Base-by-base conservation (phyloP, 1,140 invertebrate species). In the Drosophila auraria region DNA sequence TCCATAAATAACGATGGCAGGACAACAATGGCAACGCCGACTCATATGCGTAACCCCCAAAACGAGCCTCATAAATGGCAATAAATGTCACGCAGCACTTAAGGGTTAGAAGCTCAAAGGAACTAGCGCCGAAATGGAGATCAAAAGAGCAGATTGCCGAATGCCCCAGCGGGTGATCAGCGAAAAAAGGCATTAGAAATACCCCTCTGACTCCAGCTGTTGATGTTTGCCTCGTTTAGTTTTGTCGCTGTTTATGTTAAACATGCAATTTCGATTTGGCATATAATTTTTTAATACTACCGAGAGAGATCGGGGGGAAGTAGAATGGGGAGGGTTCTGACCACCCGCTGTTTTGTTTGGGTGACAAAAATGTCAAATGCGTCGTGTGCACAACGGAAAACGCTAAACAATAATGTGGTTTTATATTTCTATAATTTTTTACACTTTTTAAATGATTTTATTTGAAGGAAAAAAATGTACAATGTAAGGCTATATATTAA, bases 181-280 rank as follows among this genome's bases (percentile, higher is more conserved):
- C 47, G 54, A 47, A 83, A 77, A 68, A 72, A 61, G 70, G 78
- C 77, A 89, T 89, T 89, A 80, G 76, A 81, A 70, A 66, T 73
- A 70, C 83, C 61, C 87, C 59, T 40, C 30, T 45, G 64, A 53
- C 53, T 23, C 38, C 59, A 54, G 54, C 60, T 42, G 53, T 58
- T 76, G 53, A 50, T 75, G 49, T 53, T 76, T 47, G 69, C 42
- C 64, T 38, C 47, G 66, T 59, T 59, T 73, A 75, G 69, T 81
- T 65, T 65, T 72, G 66, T 72, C 59, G 83, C 66, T 87, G 80
- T 80, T 83, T 81, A 83, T 87, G 84, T 87, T 72, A 78, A 89
- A 87, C 84, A 87, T 90, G 84, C 84, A 84, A 89, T 90, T 89
- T 90, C 84, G 84, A 90, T 89, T 89, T 89, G 81, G 81, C 86